Evolutionary conservation across 2,113 vertebrate species (phyloP).

Genomic region (Ornithorhynchus anatinus): DNA sequence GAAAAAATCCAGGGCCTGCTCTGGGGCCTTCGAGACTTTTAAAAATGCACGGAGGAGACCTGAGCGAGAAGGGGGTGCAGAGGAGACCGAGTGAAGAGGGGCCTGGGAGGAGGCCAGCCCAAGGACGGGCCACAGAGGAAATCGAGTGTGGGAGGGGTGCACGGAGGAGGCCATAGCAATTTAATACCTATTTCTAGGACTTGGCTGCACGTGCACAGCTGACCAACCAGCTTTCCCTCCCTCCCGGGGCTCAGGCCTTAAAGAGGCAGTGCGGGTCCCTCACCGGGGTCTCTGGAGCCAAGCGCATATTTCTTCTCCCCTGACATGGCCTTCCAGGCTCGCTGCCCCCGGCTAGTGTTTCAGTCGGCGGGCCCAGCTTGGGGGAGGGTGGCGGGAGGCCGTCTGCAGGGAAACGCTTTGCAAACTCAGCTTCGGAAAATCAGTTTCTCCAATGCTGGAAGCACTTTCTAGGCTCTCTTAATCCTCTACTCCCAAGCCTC

Average conservation of each 20-base stretch:
- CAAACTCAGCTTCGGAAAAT: too few species aligned
- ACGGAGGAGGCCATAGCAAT: too few species aligned
- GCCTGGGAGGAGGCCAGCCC: too few species aligned
- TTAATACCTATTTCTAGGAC: background rate
- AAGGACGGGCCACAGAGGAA: too few species aligned
- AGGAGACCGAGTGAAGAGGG: too few species aligned
- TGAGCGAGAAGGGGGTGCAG: background rate
- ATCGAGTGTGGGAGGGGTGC: too few species aligned
- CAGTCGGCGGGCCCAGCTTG: constrained; percentile 21
- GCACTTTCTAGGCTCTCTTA: too few species aligned
- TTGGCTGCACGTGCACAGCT: background rate
- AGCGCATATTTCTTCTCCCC: constrained; percentile 22
- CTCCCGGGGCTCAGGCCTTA: background rate
- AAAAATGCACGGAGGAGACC: background rate
- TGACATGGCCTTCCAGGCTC: constrained; percentile 18
- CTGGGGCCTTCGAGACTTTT: background rate
- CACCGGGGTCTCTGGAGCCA: constrained; percentile 5
- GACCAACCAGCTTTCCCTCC: too few species aligned
- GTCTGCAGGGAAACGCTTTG: constrained; percentile 7
- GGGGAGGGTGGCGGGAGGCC: constrained; percentile 25
- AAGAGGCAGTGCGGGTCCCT: background rate
- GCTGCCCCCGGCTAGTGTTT: constrained; percentile 45
- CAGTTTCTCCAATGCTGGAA: too few species aligned
- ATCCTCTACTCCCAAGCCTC: too few species aligned
- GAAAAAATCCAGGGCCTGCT: constrained; percentile 13